Percentiles rank a stretch among this genome's conserved stretches.
Conservation (phyloP, 1,140 invertebrate species). For the Penaeus vannamei region DNA sequence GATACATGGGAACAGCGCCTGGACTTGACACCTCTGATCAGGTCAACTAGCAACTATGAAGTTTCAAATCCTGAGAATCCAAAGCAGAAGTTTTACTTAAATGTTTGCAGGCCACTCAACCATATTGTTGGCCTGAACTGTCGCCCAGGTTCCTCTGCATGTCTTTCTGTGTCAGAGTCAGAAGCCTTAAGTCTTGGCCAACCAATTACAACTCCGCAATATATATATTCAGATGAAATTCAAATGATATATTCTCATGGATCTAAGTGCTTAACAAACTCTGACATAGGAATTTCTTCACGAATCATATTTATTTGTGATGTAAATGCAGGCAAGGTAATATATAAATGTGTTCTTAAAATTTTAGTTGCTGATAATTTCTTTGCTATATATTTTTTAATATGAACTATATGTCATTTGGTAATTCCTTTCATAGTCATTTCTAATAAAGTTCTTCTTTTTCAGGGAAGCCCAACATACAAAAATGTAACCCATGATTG, state of each 20-base stretch:
- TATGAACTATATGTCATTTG: background rate
- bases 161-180: conserved; percentile 20
- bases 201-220: conserved; percentile 34
- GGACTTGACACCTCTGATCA: conserved; percentile 61
- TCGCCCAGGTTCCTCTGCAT: conserved; percentile 57
- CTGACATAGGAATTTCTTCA: conserved; percentile 36
- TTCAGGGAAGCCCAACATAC: conserved; percentile 61
- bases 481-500: conserved; percentile 63
- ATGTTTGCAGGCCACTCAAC: conserved; percentile 66
- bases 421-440: background rate
- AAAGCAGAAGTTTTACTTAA: conserved; percentile 63
- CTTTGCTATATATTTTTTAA: background rate
- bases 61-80: conserved; percentile 44
- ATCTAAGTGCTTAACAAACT: conserved; percentile 39
- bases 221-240: background rate
- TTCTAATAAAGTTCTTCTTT: background rate
- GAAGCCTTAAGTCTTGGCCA: conserved; percentile 48
- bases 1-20: conserved; percentile 50
- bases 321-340: conserved; percentile 50
- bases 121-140: conserved; percentile 60
- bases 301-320: conserved; percentile 52
- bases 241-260: conserved; percentile 56
- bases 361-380: background rate
- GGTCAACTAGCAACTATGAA: conserved; percentile 58
- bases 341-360: too few species aligned